Base-by-base conservation (phyloP, 2,113 vertebrate species). In the Chamaetylas fuelleborni region DNA sequence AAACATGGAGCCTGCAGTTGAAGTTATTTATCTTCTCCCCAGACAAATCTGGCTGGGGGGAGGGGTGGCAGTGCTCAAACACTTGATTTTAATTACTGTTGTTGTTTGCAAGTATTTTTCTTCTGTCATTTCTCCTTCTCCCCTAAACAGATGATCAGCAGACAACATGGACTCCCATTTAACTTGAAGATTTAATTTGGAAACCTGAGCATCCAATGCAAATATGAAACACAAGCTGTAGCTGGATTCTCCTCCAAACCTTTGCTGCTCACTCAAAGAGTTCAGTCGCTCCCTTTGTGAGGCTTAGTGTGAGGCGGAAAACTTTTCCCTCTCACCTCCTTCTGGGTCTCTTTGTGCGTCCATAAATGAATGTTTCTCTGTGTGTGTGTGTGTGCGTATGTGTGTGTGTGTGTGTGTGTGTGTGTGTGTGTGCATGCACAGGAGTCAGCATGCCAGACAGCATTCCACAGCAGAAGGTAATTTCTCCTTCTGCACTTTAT, bases 1-100 rank as follows among this genome's bases (percentile, higher is more conserved):
- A 97, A 96, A 83, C 54, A 80, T 86, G 81, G 91, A 97, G 90
- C 28, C 81, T 96, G 92, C 79, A 95, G 92, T 95, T 93, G 86
- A 97, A 97, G 92, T 91, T 96, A 95, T 94, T 97, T 94, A 72
- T 96, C 92, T 96, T 94, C 90, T 96, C 58, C 88, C 42, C 64
- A 92, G 94, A 92, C 78, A 96, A 93, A 92, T 95, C 70, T 85
- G 66, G 48, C 62, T 67, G 86, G 80, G 80, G 78, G 89, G 58
- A 86, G 66, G 82, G 66, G 74, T 72, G 38, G 50, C 89, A 94
- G 57, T 80, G 73, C 88, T 96, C 79, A 96, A 96, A 97, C 71
- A 80, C 96, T 86, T 95, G 77, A 94, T 97, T 97, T 97, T 97
- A 97, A 97, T 94, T 93, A 60, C 76, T 95, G 88, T 83, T 92